Evolutionary conservation across 2,888 invertebrate genomes (phyloP), one percentile per base, ranked within the genome.

Genomic region (Lapara coniferarum): DNA sequence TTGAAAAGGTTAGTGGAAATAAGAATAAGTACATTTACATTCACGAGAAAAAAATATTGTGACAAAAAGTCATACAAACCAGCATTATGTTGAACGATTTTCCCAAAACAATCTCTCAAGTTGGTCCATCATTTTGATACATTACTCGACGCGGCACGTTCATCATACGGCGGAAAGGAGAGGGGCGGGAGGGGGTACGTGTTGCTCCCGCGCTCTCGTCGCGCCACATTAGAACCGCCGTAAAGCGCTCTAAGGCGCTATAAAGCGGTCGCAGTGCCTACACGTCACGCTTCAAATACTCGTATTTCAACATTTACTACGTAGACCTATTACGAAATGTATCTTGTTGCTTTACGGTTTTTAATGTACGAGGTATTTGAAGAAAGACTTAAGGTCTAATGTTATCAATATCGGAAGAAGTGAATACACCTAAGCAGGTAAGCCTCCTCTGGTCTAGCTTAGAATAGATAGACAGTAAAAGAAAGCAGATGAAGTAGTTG

Each of bases 241-340:
- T 49, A 63, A 46, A 63, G 49, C 66, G 57, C 30, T 69, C 57
- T 63, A 49, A 25, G 12, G 63, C 49, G 49, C 63, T 46, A 46
- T 59, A 59, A 63, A 63, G 63, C 63, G 19, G 63, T 19, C 49
- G 63, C 63, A 12, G 46, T 49, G 63, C 13, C 44, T 44, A 59
- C 59, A 63, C 49, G 63, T 19, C 63, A 19, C 63, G 63, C 63
- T 63, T 46, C 16, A 63, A 49, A 49, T 63, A 49, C 63, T 63
- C 63, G 13, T 49, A 63, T 46, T 12, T 59, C n/a, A 59, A 59
- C 59, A 63, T 63, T 63, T 46, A 49, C 19, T 49, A 68, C 57
- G 63, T 68, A 46, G 16, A 19, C 2, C 19, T 46, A 63, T 63
- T 63, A 49, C 49, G 49, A 63, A 46, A 49, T 16, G 12, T 14